Evolutionary conservation across 2,113 vertebrate species (phyloP).

Genomic region (Sander lucioperca): DNA sequence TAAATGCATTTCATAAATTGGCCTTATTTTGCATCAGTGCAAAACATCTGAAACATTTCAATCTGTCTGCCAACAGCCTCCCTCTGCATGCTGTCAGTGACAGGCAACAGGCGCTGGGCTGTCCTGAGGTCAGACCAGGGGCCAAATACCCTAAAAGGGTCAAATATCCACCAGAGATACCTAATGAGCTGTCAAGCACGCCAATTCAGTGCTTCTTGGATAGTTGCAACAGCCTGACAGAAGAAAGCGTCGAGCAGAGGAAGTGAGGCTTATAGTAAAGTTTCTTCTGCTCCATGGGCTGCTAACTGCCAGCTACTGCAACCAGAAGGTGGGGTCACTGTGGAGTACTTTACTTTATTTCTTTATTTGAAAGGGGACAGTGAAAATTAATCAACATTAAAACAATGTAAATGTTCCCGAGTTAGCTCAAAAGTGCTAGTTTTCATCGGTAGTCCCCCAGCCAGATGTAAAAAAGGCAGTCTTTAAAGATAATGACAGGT

Average conservation of each 20-base stretch:
- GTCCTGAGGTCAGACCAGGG: constrained; percentile 16
- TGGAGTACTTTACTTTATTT: background rate
- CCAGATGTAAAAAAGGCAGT: too few relatives aligned
- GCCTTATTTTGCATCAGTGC: background rate
- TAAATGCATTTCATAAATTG: background rate
- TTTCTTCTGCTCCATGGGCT: background rate
- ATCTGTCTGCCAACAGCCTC: background rate
- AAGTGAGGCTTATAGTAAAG: background rate
- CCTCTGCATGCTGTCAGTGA: background rate
- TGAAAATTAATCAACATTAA: too few relatives aligned
- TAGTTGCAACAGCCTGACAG: constrained; percentile 3
- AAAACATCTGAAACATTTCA: background rate
- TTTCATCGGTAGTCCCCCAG: too few relatives aligned
- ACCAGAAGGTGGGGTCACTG: background rate
- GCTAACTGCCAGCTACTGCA: background rate
- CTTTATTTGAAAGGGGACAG: too few relatives aligned
- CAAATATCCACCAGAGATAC: constrained; percentile 19
- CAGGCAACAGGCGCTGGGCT: constrained; percentile 33
- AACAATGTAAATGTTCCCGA: too few relatives aligned
- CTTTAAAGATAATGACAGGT: too few relatives aligned
- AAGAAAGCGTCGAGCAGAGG: background rate
- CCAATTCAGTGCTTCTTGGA: background rate
- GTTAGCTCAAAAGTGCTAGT: too few relatives aligned
- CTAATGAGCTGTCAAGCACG: constrained; percentile 37
- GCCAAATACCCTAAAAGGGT: constrained; percentile 28